Evolutionary conservation across 2,888 invertebrate species (phyloP), one percentile per base, ranked within the genome.

Genomic region (Drosophila subquinaria): DNA sequence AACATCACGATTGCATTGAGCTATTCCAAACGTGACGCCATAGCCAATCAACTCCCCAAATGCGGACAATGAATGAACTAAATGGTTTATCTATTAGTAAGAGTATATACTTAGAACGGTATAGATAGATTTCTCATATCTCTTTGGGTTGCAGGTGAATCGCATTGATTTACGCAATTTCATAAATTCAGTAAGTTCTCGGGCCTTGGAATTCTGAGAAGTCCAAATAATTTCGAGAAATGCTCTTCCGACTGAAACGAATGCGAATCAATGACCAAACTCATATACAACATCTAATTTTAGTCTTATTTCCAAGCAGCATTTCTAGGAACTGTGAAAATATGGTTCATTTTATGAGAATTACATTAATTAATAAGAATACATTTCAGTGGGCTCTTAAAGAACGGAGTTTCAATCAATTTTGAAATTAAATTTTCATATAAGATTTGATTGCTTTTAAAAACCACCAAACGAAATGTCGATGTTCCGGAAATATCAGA

Each of bases 121-220:
- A 35, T n/a, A 38, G 11, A 48, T 59, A 38, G 59, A 38, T 23
- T 9, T 4, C 52, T 30, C 10, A n/a, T 23, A 15, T n/a, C 33
- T 64, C 17, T 8, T 2, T 15, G 13, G 33, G 20, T 47, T 74
- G 36, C 68, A 56, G 60, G 59, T 56, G 35, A 74, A 51, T 55
- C 38, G 43, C 11, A 38, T 51, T 63, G 40, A 57, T 38, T 73
- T 43, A 48, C 43, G 45, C 59, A 73, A 47, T 67, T 56, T n/a
- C 43, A 38, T 30, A 38, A 35, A 36, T 27, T 17, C 6, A 27
- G 8, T 35, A 17, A 6, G 5, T 51, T 47, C 40, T 53, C 40
- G n/a, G 17, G 1, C 17, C 11, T 48, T 48, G 8, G 9, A 65
- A 20, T 74, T 62, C 77, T 20, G 13, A 27, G 73, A 74, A 74